Conservation (phyloP, 2,888 invertebrate genomes). For the Drosophila antonietae region DNA sequence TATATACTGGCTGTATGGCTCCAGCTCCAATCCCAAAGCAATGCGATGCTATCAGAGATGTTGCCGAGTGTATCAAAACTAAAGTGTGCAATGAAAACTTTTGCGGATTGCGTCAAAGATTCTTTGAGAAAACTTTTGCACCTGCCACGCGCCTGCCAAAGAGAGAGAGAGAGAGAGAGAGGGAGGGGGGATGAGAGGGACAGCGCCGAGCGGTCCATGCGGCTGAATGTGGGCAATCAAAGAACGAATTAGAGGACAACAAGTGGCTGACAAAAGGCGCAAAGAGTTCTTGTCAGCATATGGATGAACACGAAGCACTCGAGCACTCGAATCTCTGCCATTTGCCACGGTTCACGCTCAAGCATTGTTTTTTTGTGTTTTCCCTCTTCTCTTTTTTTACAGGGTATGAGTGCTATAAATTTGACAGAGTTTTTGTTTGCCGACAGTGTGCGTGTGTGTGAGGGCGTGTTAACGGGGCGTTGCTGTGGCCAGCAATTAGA, state of each 20-base stretch:
- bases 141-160: constrained; percentile 7
- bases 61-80: constrained; percentile 16
- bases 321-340: constrained; percentile 11
- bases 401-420: constrained; percentile 56
- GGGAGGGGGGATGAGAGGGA: neutral
- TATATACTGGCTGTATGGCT: neutral
- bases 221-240: constrained; percentile 40
- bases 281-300: constrained; percentile 32
- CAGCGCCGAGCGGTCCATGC: neutral
- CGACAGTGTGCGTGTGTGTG: constrained; percentile 17
- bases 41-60: neutral
- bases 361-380: constrained; percentile 30
- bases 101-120: constrained; percentile 38
- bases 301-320: constrained; percentile 38
- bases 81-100: constrained; percentile 45
- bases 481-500: constrained; percentile 61
- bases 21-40: neutral
- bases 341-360: constrained; percentile 21
- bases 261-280: constrained; percentile 56
- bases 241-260: constrained; percentile 52
- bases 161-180: neutral
- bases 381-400: neutral
- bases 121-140: constrained; percentile 49
- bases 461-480: constrained; percentile 34
- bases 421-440: constrained; percentile 43